phyloP scores from a whole-genome alignment of 1,140 invertebrate species.

The Plutomurus gul region DNA sequence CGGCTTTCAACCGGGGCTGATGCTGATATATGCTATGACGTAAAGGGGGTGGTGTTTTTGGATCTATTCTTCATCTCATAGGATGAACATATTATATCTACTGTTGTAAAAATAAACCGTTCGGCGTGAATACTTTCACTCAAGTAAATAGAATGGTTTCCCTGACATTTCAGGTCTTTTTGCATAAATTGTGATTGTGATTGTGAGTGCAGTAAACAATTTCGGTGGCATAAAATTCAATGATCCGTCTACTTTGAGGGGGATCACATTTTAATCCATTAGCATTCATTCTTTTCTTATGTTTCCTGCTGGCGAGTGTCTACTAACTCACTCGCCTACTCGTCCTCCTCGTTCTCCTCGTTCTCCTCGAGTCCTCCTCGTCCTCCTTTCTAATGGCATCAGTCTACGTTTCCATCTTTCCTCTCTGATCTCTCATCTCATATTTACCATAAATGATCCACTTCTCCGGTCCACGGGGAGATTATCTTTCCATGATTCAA shows the following conservation, averaged over 20 bases:
- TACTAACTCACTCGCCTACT: too few relatives aligned
- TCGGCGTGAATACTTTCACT: too few relatives aligned
- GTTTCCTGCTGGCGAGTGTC: not conserved
- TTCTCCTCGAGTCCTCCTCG: too few relatives aligned
- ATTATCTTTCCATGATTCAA: too few relatives aligned
- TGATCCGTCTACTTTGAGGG: not conserved
- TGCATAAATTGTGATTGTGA: not conserved
- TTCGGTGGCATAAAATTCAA: not conserved
- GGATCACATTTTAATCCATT: conserved; percentile 4
- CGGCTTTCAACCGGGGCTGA: too few relatives aligned
- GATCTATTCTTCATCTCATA: too few relatives aligned
- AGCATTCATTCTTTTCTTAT: not conserved
- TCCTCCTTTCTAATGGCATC: not conserved
- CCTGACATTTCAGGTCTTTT: not conserved
- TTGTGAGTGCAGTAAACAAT: not conserved
- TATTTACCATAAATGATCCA: conserved; percentile 13
- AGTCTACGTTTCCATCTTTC: not conserved
- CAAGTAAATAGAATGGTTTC: too few relatives aligned
- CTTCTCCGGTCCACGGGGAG: not conserved
- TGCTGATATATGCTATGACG: too few relatives aligned
- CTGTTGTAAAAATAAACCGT: too few relatives aligned
- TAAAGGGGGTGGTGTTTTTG: too few relatives aligned
- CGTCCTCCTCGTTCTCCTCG: too few relatives aligned
- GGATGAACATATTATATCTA: too few relatives aligned
- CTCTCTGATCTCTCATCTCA: not conserved